These are phyloP conservation scores for Heteronetta atricapilla DNA, from an alignment of 2,113 vertebrate species.

Conservation along the genomic window DNA sequence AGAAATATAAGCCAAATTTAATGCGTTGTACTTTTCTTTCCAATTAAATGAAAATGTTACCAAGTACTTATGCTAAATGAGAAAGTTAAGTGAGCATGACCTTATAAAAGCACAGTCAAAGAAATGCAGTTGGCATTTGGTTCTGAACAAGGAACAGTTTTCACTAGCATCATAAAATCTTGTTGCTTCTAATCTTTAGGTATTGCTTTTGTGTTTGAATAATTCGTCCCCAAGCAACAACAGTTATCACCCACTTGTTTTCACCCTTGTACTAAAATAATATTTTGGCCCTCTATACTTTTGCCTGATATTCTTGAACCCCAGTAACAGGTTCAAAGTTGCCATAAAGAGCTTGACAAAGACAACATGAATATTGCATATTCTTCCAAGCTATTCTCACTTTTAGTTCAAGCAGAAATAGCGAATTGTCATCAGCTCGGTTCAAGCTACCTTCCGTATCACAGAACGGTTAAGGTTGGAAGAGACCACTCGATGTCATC, in stretches of 20 bases:
- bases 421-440: accelerated
- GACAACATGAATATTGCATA: accelerated
- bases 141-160: not conserved
- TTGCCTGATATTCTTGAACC: not conserved
- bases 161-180: no score
- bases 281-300: accelerated
- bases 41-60: not conserved
- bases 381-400: accelerated
- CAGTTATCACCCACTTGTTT: not conserved
- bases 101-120: not conserved
- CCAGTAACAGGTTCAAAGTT: accelerated
- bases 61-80: not conserved
- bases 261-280: not conserved
- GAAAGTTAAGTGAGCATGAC: accelerated
- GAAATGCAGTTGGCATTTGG: not conserved
- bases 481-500: no score
- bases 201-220: not conserved
- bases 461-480: no score
- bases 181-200: accelerated
- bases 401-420: accelerated
- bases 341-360: accelerated
- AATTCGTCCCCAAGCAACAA: accelerated
- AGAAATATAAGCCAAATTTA: not conserved
- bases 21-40: not conserved
- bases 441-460: accelerated